These are phyloP conservation scores for Lepus americanus DNA, from an alignment of 2,113 vertebrate species.

Conservation along the genomic window DNA sequence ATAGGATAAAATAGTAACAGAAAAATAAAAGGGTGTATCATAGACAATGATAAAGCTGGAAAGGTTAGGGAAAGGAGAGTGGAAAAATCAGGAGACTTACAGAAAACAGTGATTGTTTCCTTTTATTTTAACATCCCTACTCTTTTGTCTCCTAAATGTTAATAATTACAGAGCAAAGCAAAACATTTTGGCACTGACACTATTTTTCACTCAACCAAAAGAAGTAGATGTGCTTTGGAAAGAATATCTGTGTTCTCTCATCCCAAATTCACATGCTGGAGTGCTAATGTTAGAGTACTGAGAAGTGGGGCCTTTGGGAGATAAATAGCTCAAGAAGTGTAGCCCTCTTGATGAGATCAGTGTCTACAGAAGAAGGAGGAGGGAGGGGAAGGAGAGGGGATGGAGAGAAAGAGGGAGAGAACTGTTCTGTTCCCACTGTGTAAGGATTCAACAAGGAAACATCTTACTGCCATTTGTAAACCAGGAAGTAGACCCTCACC, in stretches of 20 bases:
- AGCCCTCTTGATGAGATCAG: background rate
- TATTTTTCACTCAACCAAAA: background rate
- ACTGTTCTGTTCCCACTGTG: fast-evolving
- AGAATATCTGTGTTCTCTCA: background rate
- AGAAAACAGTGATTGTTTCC: background rate
- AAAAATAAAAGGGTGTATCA: background rate
- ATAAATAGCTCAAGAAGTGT: background rate
- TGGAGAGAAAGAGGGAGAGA: background rate
- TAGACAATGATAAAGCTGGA: background rate
- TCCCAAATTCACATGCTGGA: background rate
- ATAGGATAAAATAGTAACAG: background rate
- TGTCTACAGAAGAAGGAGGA: background rate
- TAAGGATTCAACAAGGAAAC: background rate
- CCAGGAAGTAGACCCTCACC: background rate
- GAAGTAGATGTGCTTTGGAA: background rate
- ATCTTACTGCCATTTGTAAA: background rate
- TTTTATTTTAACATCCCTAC: background rate
- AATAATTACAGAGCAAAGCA: background rate
- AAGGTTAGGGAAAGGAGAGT: background rate
- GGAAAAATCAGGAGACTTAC: background rate
- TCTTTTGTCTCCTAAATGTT: background rate
- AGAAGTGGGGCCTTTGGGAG: background rate
- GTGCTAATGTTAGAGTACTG: background rate
- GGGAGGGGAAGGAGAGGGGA: background rate
- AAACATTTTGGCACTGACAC: background rate